These are phyloP conservation scores for Blastobasis adustella DNA, from an alignment of 2,888 invertebrate genomes.

Conservation along the genomic window DNA sequence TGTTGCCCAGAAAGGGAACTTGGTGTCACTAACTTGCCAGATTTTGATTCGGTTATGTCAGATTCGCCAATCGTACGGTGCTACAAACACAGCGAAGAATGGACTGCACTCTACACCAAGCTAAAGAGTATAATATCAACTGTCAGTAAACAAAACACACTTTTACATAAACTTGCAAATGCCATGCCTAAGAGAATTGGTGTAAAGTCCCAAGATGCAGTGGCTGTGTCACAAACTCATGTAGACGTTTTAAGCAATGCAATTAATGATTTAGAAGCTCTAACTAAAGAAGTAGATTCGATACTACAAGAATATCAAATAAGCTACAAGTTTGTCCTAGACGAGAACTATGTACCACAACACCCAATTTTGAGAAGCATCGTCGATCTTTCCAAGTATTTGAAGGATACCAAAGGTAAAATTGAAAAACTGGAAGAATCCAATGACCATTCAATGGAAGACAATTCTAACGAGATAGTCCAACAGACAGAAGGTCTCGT, in stretches of 20 bases:
- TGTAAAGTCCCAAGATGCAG: constrained; percentile 20
- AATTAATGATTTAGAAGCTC: constrained; percentile 32
- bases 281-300: constrained; percentile 32
- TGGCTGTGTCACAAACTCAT: constrained; percentile 45
- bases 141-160: constrained; percentile 52
- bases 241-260: constrained; percentile 47
- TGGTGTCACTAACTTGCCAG: constrained; percentile 32
- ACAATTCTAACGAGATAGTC: constrained; percentile 21
- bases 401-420: constrained; percentile 30
- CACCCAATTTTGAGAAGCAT: constrained; percentile 52
- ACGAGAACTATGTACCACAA: constrained; percentile 24
- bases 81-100: constrained; percentile 54
- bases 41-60: constrained; percentile 52
- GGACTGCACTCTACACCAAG: constrained; percentile 44
- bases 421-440: constrained; percentile 34
- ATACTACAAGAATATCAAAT: constrained; percentile 46
- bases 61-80: constrained; percentile 52
- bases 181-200: constrained; percentile 43
- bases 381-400: constrained; percentile 34
- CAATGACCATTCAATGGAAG: constrained; percentile 35
- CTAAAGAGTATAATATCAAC: constrained; percentile 39
- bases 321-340: constrained; percentile 30
- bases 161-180: constrained; percentile 42
- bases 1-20: constrained; percentile 51
- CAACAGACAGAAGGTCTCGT: constrained; percentile 50